A percentile compares a stretch with the other conserved stretches of the same genome.
phyloP scores from a whole-genome alignment of 2,888 invertebrate species.

The Ennomos fuscantarius region DNA sequence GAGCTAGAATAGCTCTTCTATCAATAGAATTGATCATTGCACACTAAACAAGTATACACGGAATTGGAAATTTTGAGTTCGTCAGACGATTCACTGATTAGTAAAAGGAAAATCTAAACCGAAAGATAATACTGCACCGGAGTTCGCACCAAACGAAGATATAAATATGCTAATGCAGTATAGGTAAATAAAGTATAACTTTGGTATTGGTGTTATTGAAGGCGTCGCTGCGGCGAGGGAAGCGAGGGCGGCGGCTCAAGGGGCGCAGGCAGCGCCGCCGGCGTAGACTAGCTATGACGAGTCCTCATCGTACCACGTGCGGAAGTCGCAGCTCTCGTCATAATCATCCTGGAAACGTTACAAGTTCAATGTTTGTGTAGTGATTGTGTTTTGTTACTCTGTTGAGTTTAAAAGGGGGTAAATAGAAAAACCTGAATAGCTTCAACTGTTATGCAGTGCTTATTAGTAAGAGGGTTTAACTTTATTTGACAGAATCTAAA shows the following conservation, averaged over 20 bases:
- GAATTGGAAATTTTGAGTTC: constrained; percentile 29
- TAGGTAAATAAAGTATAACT: constrained; percentile 64
- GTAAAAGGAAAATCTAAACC: constrained; percentile 47
- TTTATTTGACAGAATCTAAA: too few relatives aligned
- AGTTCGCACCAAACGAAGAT: constrained; percentile 55
- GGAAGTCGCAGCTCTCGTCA: constrained; percentile 76
- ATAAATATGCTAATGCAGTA: constrained; percentile 64
- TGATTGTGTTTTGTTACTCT: too few relatives aligned
- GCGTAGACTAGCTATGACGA: constrained; percentile 70
- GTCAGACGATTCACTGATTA: constrained; percentile 32
- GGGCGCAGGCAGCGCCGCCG: constrained; percentile 42
- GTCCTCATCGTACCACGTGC: constrained; percentile 80
- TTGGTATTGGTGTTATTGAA: constrained; percentile 78
- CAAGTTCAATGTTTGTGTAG: background rate
- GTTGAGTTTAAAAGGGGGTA: too few relatives aligned
- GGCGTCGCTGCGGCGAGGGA: constrained; percentile 31
- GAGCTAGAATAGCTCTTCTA: constrained; percentile 8
- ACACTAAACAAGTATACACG: constrained; percentile 12
- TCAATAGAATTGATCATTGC: constrained; percentile 16
- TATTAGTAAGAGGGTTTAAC: too few relatives aligned
- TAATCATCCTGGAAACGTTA: constrained; percentile 70
- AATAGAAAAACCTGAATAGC: too few relatives aligned
- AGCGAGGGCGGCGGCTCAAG: constrained; percentile 18
- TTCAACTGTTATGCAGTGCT: too few relatives aligned
- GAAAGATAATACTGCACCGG: constrained; percentile 63